Evolutionary conservation across 2,888 invertebrate genomes (phyloP).

Genomic region (Macrosiphum euphorbiae): DNA sequence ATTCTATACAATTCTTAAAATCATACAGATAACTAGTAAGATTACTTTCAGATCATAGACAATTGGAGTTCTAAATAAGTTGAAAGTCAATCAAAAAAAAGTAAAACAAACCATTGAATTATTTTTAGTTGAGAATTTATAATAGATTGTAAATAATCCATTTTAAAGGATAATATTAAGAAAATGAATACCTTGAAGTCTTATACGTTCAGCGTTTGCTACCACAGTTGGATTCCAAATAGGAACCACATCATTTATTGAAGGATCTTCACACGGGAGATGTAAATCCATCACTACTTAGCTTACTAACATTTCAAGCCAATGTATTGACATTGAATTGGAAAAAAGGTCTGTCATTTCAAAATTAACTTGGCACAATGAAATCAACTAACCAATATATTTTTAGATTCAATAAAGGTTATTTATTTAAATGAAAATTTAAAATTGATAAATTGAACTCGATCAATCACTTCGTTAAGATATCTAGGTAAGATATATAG

Average conservation of each 20-base stretch:
- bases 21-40: background rate
- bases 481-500: background rate
- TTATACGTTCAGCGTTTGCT: conserved; percentile 53
- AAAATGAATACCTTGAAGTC: conserved; percentile 57
- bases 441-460: background rate
- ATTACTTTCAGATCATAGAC: background rate
- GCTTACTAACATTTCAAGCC: conserved; percentile 21
- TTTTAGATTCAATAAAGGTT: conserved; percentile 57
- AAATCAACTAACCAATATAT: conserved; percentile 41
- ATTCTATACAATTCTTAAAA: background rate
- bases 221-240: conserved; percentile 58
- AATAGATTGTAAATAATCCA: background rate
- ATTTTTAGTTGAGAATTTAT: background rate
- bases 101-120: background rate
- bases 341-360: conserved; percentile 55
- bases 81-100: background rate
- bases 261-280: conserved; percentile 57
- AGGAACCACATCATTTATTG: conserved; percentile 58
- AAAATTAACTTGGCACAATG: conserved; percentile 63
- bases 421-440: conserved; percentile 28
- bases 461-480: background rate
- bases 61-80: background rate
- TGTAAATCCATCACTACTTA: conserved; percentile 60
- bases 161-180: background rate
- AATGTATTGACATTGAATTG: conserved; percentile 55